phyloP scores from a whole-genome alignment of 2,888 invertebrate species.

The Dichetophora obliterata region DNA sequence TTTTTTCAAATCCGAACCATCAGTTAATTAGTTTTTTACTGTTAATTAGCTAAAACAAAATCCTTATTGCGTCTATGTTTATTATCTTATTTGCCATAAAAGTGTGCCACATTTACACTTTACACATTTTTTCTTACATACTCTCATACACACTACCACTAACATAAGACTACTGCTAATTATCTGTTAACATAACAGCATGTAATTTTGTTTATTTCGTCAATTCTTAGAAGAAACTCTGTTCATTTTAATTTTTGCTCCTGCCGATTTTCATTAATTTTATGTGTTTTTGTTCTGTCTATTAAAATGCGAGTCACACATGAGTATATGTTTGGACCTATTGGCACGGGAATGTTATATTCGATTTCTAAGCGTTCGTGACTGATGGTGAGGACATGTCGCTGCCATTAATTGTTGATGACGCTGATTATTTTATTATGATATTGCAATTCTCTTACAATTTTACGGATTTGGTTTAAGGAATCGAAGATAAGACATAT shows the following conservation, averaged over 20 bases:
- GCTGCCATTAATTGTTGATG: slow-evolving; percentile 67
- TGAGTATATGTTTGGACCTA: background rate
- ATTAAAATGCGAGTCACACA: background rate
- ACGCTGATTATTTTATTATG: slow-evolving; percentile 52
- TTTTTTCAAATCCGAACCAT: background rate
- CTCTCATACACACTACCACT: background rate
- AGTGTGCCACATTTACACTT: background rate
- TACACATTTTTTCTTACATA: background rate
- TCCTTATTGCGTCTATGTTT: background rate
- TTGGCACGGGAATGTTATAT: background rate
- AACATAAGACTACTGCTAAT: background rate
- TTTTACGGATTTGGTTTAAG: slow-evolving; percentile 53
- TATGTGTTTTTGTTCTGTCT: background rate
- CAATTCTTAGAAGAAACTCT: background rate
- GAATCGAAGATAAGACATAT: background rate
- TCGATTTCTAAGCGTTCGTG: slow-evolving; percentile 52
- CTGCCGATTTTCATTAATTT: slow-evolving; percentile 9
- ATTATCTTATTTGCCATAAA: slow-evolving; percentile 6
- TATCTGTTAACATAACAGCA: slow-evolving; percentile 6
- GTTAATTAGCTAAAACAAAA: slow-evolving; percentile 12
- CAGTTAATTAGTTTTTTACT: background rate
- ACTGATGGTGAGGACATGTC: slow-evolving; percentile 62
- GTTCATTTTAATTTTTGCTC: slow-evolving; percentile 16
- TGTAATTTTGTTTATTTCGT: background rate
- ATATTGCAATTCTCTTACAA: slow-evolving; percentile 51